phyloP scores from a whole-genome alignment of 2,113 vertebrate species.

The Leucoraja erinaceus region DNA sequence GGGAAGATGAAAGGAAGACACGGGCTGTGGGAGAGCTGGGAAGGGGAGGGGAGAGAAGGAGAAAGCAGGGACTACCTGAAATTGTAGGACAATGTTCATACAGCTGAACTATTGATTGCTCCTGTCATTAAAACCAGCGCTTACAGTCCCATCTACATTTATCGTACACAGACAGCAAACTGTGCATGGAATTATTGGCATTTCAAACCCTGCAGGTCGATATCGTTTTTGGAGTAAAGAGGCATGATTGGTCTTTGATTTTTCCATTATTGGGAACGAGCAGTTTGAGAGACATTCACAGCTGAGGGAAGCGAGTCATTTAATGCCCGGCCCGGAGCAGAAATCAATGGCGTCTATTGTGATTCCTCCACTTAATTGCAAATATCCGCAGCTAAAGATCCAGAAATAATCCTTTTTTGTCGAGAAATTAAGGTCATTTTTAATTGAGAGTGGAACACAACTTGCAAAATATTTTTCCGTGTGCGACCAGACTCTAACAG shows the following conservation, averaged over 20 bases:
- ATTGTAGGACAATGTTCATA: too few species aligned
- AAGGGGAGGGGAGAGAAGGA: too few species aligned
- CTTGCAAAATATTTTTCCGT: neutral
- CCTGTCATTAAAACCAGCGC: neutral
- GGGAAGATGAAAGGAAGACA: too few species aligned
- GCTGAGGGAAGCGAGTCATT: neutral
- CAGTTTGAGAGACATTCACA: neutral
- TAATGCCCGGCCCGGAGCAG: neutral
- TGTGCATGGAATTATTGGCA: neutral
- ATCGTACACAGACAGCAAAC: neutral
- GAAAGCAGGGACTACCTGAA: too few species aligned
- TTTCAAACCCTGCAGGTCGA: neutral
- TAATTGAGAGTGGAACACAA: neutral
- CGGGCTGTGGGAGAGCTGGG: too few species aligned
- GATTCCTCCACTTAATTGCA: neutral
- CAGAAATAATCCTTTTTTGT: neutral
- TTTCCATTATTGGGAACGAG: neutral
- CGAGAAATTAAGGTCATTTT: neutral
- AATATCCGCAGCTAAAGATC: neutral
- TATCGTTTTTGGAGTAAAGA: neutral
- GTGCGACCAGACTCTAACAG: neutral
- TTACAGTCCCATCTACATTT: too few species aligned
- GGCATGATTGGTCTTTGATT: neutral
- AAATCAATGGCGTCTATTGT: neutral
- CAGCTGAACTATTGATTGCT: too few species aligned